Conservation (phyloP, 2,888 invertebrate genomes). For the Clostera curtula region DNA sequence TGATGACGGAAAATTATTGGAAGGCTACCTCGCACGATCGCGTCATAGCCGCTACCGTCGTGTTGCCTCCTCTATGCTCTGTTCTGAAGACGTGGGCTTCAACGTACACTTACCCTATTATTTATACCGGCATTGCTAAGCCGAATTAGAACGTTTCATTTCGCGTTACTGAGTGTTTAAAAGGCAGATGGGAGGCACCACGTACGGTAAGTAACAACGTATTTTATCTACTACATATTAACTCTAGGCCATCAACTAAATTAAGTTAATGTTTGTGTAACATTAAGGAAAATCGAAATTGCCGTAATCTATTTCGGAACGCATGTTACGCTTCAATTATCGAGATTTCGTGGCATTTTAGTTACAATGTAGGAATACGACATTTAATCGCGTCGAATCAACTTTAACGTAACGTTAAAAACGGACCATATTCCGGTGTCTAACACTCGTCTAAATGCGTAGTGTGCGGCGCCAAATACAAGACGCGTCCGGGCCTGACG, state of each 20-base stretch:
- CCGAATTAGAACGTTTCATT: slow-evolving; percentile 7
- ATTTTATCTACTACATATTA: slow-evolving; percentile 18
- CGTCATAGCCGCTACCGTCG: slow-evolving; percentile 50
- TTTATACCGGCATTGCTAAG: slow-evolving; percentile 9
- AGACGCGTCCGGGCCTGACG: slow-evolving; percentile 95
- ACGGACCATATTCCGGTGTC: neutral
- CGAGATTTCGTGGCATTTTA: too few relatives aligned
- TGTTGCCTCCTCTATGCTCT: slow-evolving; percentile 71
- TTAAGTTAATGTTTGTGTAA: too few relatives aligned
- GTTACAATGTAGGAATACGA: too few relatives aligned
- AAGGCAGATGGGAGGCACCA: slow-evolving; percentile 62
- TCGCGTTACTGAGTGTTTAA: slow-evolving; percentile 24
- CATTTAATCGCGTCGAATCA: too few relatives aligned
- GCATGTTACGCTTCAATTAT: too few relatives aligned
- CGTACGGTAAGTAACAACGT: slow-evolving; percentile 48
- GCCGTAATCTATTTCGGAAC: too few relatives aligned
- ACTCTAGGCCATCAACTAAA: too few relatives aligned
- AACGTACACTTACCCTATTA: slow-evolving; percentile 9
- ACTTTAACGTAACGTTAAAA: too few relatives aligned
- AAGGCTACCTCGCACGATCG: slow-evolving; percentile 39
- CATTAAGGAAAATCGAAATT: too few relatives aligned
- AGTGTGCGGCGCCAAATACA: slow-evolving; percentile 97
- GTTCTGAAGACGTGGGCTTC: slow-evolving; percentile 68
- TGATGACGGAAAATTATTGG: slow-evolving; percentile 70
- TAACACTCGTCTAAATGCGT: slow-evolving; percentile 27